A percentile compares a stretch with the other conserved stretches of the same genome.
phyloP scores from a whole-genome alignment of 2,888 invertebrate genomes.

The Caenorhabditis afra region DNA sequence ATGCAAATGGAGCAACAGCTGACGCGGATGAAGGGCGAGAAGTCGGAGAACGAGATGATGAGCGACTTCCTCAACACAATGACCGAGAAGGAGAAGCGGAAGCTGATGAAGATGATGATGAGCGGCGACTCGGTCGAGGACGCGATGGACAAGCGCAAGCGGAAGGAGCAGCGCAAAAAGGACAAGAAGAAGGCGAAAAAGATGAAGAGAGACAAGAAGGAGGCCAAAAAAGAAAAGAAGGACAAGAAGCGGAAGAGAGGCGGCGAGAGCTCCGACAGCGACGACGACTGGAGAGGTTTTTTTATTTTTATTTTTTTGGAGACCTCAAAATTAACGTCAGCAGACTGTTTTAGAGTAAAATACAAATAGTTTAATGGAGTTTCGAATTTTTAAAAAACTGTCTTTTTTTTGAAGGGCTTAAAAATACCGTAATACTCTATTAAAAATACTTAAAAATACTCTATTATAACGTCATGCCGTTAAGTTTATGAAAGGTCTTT shows the following conservation, averaged over 20 bases:
- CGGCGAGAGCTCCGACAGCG: conserved; percentile 29
- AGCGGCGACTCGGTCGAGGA: conserved; percentile 49
- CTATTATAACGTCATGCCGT: too few relatives aligned
- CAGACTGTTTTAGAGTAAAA: too few relatives aligned
- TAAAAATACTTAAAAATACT: too few relatives aligned
- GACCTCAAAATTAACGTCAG: too few relatives aligned
- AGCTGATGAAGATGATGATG: conserved; percentile 68
- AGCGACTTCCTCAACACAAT: conserved; percentile 69
- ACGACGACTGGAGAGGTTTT: conserved; percentile 37
- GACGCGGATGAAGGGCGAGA: conserved; percentile 56
- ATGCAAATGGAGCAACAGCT: conserved; percentile 65
- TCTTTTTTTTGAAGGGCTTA: too few relatives aligned
- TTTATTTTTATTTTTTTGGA: too few relatives aligned
- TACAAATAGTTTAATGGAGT: too few relatives aligned
- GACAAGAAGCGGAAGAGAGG: conserved; percentile 7
- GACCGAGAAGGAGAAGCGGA: conserved; percentile 73
- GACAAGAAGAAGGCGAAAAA: conserved; percentile 16
- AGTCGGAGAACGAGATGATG: conserved; percentile 63
- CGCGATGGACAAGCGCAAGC: conserved; percentile 28
- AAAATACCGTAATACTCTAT: too few relatives aligned
- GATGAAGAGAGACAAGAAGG: neutral
- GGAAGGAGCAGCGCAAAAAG: conserved; percentile 50
- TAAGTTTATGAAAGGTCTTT: too few relatives aligned
- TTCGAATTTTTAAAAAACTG: too few relatives aligned
- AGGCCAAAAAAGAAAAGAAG: conserved; percentile 15